phyloP scores from a whole-genome alignment of 2,888 invertebrate species.

The Acanthosepion pharaonis region DNA sequence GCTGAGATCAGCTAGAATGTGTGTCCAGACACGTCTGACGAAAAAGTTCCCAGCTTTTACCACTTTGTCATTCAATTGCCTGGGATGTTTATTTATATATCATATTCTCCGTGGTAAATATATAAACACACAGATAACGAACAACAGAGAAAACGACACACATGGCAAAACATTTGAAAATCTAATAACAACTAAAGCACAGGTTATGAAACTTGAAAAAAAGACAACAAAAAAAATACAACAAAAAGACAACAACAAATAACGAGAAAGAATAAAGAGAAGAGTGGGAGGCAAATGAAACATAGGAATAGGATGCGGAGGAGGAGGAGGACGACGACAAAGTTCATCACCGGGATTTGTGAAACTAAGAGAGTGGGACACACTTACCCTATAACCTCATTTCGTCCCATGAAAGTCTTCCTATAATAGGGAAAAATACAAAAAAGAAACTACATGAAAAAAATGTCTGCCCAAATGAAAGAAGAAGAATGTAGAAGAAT shows the following conservation, averaged over 20 bases:
- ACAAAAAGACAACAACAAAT: background rate
- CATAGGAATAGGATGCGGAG: background rate
- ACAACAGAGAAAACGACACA: background rate
- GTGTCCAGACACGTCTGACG: no score
- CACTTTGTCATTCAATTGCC: no score
- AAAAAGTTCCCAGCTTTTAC: no score
- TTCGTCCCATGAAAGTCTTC: slow-evolving; percentile 33
- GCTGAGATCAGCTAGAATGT: no score
- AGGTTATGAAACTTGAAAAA: background rate
- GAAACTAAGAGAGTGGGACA: background rate
- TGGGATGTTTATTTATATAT: no score
- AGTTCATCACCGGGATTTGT: background rate
- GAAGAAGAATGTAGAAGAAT: background rate
- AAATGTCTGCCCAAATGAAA: background rate
- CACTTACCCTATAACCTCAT: slow-evolving; percentile 33
- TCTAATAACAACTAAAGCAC: background rate
- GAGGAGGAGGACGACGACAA: background rate
- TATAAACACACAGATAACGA: no score
- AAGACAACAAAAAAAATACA: background rate
- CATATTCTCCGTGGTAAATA: no score
- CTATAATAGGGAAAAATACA: background rate
- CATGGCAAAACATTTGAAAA: background rate
- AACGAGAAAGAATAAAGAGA: background rate
- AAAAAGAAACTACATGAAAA: background rate
- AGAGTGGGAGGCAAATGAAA: background rate